These are phyloP conservation scores for Hedya salicella DNA, from an alignment of 2,888 invertebrate species.

Conservation along the genomic window DNA sequence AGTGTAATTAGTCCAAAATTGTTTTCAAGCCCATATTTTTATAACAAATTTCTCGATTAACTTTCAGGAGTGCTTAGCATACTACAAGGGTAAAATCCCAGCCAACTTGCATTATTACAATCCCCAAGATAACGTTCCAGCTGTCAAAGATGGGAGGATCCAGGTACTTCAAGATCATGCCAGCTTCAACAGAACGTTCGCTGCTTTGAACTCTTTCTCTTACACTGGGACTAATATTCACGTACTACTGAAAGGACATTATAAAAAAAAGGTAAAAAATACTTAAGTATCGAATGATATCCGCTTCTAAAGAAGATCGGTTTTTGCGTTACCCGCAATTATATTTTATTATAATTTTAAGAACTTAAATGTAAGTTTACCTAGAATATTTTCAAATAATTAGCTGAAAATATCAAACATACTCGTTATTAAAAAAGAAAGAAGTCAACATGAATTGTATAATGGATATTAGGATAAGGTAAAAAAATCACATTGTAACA, in stretches of 20 bases:
- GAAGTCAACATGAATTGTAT: too few species aligned
- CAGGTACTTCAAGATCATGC: constrained; percentile 56
- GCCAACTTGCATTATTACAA: constrained; percentile 60
- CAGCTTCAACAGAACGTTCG: constrained; percentile 54
- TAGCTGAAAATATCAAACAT: too few species aligned
- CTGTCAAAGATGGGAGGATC: constrained; percentile 54
- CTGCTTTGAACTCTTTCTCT: constrained; percentile 63
- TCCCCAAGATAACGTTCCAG: constrained; percentile 53
- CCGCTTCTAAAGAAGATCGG: too few species aligned
- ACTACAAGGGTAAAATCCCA: constrained; percentile 58
- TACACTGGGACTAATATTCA: constrained; percentile 62
- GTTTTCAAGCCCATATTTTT: too few species aligned
- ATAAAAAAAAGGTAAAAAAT: constrained; percentile 60
- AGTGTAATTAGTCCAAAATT: too few species aligned
- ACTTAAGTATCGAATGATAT: not conserved
- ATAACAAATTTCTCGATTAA: not conserved
- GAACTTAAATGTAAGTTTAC: too few species aligned
- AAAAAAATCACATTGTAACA: too few species aligned
- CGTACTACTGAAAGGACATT: constrained; percentile 62
- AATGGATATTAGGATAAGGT: too few species aligned
- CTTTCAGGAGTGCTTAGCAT: constrained; percentile 60
- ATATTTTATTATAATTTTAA: too few species aligned
- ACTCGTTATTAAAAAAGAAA: too few species aligned
- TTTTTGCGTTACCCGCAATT: too few species aligned
- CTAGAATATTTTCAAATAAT: too few species aligned